These are phyloP conservation scores for Atherinomorus stipes DNA, from an alignment of 2,113 vertebrate genomes.

Conservation along the genomic window DNA sequence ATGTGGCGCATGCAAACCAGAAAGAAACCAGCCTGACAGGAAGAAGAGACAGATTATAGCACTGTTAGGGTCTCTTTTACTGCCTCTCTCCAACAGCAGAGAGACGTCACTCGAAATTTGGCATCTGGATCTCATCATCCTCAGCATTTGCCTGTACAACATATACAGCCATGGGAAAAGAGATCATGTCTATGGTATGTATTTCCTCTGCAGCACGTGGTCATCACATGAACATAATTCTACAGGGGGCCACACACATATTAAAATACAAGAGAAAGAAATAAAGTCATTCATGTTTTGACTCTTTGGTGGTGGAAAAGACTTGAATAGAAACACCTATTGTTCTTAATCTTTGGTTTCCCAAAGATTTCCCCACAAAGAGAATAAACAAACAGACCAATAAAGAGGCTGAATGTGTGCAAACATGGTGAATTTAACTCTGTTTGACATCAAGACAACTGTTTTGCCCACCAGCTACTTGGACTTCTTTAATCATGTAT, in stretches of 20 bases:
- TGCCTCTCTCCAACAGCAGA: conserved; percentile 43
- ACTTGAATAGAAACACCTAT: conserved; percentile 7
- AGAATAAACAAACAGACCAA: background rate
- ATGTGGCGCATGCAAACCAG: conserved; percentile 4
- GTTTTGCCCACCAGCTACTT: background rate
- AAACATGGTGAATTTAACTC: background rate
- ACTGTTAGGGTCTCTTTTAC: conserved; percentile 26
- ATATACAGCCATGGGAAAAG: conserved; percentile 66
- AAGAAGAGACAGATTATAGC: conserved; percentile 7
- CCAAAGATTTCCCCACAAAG: background rate
- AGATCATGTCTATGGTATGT: conserved; percentile 73
- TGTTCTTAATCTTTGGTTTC: background rate
- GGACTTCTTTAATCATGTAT: background rate
- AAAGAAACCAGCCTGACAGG: conserved; percentile 40
- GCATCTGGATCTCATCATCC: conserved; percentile 77
- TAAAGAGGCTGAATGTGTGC: background rate
- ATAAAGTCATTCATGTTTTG: background rate
- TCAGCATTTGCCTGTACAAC: conserved; percentile 61
- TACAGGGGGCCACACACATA: conserved; percentile 23
- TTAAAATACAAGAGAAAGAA: background rate
- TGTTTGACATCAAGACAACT: conserved; percentile 4
- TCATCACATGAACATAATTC: conserved; percentile 54
- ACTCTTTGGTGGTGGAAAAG: background rate
- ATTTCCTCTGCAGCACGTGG: conserved; percentile 64
- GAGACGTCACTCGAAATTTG: conserved; percentile 61